These are phyloP conservation scores for Protaetia brevitarsis DNA, from an alignment of 1,140 invertebrate species.

Conservation along the genomic window DNA sequence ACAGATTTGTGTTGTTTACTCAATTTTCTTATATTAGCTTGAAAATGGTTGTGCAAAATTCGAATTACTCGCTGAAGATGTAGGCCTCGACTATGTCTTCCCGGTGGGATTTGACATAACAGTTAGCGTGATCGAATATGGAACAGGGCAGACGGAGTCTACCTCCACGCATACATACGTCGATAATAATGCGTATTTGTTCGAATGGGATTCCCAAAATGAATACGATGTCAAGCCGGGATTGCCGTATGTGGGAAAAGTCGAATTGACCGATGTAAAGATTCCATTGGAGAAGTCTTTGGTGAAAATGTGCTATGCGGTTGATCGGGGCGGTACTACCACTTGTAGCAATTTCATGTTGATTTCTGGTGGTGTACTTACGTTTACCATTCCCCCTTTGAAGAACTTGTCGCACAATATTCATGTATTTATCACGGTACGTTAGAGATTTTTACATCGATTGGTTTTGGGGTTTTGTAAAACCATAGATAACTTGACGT, in stretches of 20 bases:
- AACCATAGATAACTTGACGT: too few relatives aligned
- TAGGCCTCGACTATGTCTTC: not conserved
- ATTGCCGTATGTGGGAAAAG: not conserved
- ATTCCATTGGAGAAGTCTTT: not conserved
- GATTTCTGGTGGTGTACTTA: too few relatives aligned
- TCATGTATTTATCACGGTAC: too few relatives aligned
- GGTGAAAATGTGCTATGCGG: not conserved
- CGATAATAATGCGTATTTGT: not conserved
- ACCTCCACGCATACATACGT: not conserved
- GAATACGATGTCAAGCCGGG: not conserved
- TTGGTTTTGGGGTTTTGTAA: too few relatives aligned
- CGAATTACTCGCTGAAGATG: not conserved
- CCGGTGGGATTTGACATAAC: not conserved
- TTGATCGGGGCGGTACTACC: too few relatives aligned
- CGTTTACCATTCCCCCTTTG: too few relatives aligned
- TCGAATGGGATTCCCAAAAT: not conserved
- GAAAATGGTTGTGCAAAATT: not conserved
- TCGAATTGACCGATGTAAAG: not conserved
- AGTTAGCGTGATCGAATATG: not conserved
- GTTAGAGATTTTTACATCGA: too few relatives aligned
- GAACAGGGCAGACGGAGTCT: not conserved
- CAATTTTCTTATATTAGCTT: not conserved
- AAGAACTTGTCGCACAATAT: too few relatives aligned
- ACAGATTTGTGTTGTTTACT: not conserved
- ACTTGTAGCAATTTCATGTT: too few relatives aligned